Percentiles rank a stretch among this genome's conserved stretches.
Conservation (phyloP, 2,888 invertebrate genomes). For the Nycteola revayana region DNA sequence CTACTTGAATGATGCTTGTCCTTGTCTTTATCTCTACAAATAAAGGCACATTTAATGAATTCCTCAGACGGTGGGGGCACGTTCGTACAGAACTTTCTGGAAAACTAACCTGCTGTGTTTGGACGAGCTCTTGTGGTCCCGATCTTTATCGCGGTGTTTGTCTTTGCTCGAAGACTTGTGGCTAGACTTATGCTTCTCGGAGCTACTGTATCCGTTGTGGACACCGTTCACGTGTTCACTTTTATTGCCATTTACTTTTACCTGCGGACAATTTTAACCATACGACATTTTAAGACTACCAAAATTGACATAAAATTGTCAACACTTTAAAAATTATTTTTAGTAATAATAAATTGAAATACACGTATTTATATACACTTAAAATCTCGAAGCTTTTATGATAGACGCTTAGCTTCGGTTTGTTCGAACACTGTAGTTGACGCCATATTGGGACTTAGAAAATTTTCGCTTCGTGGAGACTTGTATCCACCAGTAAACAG, state of each 20-base stretch:
- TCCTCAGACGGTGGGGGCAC: slow-evolving; percentile 2
- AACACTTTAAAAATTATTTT: slow-evolving; percentile 11
- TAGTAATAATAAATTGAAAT: slow-evolving; percentile 4
- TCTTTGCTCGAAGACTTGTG: slow-evolving; percentile 87
- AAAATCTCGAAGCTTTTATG: slow-evolving; percentile 24
- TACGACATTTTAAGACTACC: slow-evolving; percentile 18
- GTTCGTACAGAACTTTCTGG: slow-evolving; percentile 54
- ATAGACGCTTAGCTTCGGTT: slow-evolving; percentile 66
- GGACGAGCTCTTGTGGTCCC: slow-evolving; percentile 81
- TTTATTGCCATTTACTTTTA: slow-evolving; percentile 79
- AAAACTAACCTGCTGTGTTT: slow-evolving; percentile 76
- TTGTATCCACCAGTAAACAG: slow-evolving; percentile 78
- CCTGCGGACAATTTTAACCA: slow-evolving; percentile 48
- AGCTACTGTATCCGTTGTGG: slow-evolving; percentile 87
- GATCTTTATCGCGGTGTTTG: slow-evolving; percentile 86
- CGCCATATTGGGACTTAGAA: slow-evolving; percentile 94
- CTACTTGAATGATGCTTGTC: slow-evolving; percentile 79
- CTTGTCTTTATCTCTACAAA: slow-evolving; percentile 74
- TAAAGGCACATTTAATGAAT: not conserved
- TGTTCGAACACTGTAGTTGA: slow-evolving; percentile 85
- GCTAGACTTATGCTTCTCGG: slow-evolving; percentile 81
- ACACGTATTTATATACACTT: slow-evolving; percentile 10
- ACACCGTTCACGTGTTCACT: slow-evolving; percentile 88
- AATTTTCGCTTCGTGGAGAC: slow-evolving; percentile 74
- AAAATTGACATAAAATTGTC: slow-evolving; percentile 21